A percentile compares a stretch with the other conserved stretches of the same genome.
These are phyloP conservation scores for Balaeniceps rex DNA, from an alignment of 2,113 vertebrate species.

Conservation along the genomic window DNA sequence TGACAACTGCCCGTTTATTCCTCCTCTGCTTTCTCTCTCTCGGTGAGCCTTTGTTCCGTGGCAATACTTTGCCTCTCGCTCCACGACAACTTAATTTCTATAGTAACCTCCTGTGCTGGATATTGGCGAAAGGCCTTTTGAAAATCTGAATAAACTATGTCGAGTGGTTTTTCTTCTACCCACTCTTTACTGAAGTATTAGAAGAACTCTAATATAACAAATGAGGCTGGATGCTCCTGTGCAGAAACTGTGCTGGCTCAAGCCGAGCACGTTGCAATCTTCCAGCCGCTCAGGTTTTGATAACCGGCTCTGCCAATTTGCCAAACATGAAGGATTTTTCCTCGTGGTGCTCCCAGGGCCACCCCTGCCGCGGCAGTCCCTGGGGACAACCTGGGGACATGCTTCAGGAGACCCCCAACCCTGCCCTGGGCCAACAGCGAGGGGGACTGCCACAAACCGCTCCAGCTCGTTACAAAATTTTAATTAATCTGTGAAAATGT, in stretches of 20 bases:
- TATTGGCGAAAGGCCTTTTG: slow-evolving; percentile 42
- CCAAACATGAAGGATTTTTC: background rate
- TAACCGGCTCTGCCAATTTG: background rate
- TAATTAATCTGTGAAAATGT: slow-evolving; percentile 65
- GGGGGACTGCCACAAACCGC: background rate
- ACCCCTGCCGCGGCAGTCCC: background rate
- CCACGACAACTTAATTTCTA: slow-evolving; percentile 57
- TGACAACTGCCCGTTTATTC: background rate
- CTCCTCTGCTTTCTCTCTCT: background rate
- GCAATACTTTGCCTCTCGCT: slow-evolving; percentile 3
- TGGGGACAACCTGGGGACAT: background rate
- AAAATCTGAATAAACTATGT: slow-evolving; percentile 59
- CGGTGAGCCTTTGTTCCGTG: background rate
- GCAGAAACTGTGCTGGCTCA: background rate
- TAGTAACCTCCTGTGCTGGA: slow-evolving; percentile 52
- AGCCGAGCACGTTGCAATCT: background rate
- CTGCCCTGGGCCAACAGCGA: background rate
- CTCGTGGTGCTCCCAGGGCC: background rate
- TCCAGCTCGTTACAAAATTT: slow-evolving; percentile 27
- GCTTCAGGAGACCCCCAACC: background rate
- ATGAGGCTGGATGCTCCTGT: background rate
- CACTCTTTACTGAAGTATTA: slow-evolving; percentile 26
- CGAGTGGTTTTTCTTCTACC: slow-evolving; percentile 11
- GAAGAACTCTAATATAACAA: background rate
- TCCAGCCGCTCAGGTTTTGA: background rate